Evolutionary conservation across 1,140 invertebrate genomes (phyloP).

Genomic region (Planococcus citri): DNA sequence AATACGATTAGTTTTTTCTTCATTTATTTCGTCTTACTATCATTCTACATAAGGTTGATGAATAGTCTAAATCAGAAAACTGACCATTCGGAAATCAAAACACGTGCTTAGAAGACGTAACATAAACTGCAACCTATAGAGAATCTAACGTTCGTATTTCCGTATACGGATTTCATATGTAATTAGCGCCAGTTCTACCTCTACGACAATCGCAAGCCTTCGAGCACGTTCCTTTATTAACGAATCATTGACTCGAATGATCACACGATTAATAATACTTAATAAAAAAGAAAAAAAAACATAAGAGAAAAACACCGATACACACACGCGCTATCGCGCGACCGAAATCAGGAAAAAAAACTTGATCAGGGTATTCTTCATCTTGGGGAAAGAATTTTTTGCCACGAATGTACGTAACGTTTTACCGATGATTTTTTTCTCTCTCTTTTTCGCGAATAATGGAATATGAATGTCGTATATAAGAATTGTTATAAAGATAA

Average conservation of each 20-base stretch:
- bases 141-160: too few species aligned
- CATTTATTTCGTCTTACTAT: not conserved
- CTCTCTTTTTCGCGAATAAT: not conserved
- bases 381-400: not conserved
- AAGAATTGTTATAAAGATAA: conserved; percentile 1
- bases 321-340: not conserved
- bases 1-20: too few species aligned
- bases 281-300: too few species aligned
- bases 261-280: conserved; percentile 7
- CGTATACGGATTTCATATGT: not conserved
- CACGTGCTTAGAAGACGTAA: not conserved
- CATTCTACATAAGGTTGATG: not conserved
- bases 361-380: not conserved
- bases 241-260: conserved; percentile 2
- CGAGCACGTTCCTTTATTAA: conserved; percentile 2
- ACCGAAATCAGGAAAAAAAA: not conserved
- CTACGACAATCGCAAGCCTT: not conserved
- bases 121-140: not conserved
- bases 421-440: not conserved
- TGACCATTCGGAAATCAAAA: not conserved
- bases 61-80: not conserved
- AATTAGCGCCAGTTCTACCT: not conserved
- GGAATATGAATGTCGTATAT: not conserved
- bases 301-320: not conserved
- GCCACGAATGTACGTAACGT: too few species aligned